Evolutionary conservation across 2,888 invertebrate genomes (phyloP).

Genomic region (Pyrgus malvae): DNA sequence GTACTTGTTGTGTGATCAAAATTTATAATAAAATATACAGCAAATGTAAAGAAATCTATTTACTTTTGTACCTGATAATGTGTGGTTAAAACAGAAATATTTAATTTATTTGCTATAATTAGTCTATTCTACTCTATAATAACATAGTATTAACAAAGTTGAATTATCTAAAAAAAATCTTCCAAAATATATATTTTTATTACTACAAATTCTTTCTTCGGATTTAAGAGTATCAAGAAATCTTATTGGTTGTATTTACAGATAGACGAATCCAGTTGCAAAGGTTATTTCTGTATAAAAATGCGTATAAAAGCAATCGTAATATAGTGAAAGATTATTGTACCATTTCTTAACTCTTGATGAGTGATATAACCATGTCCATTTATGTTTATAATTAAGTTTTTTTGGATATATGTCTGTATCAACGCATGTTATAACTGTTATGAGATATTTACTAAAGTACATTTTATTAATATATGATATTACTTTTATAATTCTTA

Average conservation of each 20-base stretch:
- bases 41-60: constrained; percentile 16
- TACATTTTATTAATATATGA: no score
- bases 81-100: constrained; percentile 15
- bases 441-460: background rate
- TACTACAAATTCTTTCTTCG: background rate
- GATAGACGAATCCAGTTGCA: background rate
- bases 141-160: constrained; percentile 6
- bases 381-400: no score
- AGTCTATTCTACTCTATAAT: background rate
- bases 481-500: no score
- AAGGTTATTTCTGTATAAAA: constrained; percentile 8
- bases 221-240: background rate
- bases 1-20: no score
- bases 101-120: constrained; percentile 5
- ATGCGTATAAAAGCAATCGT: constrained; percentile 25
- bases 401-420: background rate
- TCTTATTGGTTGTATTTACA: background rate
- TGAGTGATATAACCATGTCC: background rate
- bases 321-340: constrained; percentile 8
- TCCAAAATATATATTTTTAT: constrained; percentile 1
- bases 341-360: background rate
- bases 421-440: background rate
- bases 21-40: constrained; percentile 26
- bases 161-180: background rate
- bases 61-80: constrained; percentile 14